Conservation (phyloP, 2,888 invertebrate species). For the Hirudinaria manillensis region DNA sequence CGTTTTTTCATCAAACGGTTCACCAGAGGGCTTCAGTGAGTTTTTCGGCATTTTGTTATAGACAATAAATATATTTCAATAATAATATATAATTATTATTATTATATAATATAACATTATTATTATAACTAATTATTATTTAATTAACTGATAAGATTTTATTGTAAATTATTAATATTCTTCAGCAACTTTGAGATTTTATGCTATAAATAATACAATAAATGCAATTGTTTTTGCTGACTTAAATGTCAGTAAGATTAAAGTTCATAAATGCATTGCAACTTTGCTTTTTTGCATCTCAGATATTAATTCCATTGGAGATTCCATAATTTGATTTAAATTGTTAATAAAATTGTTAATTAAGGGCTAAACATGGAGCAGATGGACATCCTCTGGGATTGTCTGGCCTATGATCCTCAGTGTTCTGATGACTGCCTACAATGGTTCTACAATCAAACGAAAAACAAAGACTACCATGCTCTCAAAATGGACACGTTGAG, state of each 20-base stretch:
- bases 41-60: conserved; percentile 29
- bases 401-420: conserved; percentile 75
- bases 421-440: conserved; percentile 86
- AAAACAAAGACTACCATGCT: conserved; percentile 80
- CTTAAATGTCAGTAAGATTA: too few species aligned
- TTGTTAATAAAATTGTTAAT: conserved; percentile 46
- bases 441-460: conserved; percentile 76
- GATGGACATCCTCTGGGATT: conserved; percentile 84
- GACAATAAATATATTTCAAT: too few species aligned
- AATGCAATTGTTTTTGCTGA: too few species aligned
- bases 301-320: background rate
- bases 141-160: background rate
- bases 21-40: conserved; percentile 73
- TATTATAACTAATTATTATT: background rate
- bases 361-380: conserved; percentile 67
- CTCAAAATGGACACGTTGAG: conserved; percentile 78
- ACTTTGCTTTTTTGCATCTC: too few species aligned
- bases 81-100: too few species aligned
- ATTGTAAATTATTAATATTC: too few species aligned
- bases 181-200: too few species aligned
- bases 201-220: too few species aligned
- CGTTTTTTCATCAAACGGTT: conserved; percentile 80
- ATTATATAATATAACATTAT: too few species aligned
- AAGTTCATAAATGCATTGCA: too few species aligned
- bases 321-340: background rate